A percentile compares a stretch with the other conserved stretches of the same genome.
These are phyloP conservation scores for Asbolus verrucosus DNA, from an alignment of 1,140 invertebrate genomes.

Conservation along the genomic window DNA sequence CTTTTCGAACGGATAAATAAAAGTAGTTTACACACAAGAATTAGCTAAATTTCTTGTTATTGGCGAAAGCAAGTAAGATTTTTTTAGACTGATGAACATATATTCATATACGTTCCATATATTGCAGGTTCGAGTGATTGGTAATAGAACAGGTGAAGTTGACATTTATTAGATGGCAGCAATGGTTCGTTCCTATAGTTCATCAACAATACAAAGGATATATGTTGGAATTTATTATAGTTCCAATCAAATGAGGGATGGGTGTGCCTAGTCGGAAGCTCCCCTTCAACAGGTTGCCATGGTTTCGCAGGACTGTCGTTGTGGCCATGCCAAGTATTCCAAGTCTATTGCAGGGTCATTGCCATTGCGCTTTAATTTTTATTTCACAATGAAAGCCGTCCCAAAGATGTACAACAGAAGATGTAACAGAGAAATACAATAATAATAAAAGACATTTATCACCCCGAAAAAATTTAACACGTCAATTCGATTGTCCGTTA, in stretches of 20 bases:
- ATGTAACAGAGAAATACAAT: constrained; percentile 1
- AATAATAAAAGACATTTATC: constrained; percentile 14
- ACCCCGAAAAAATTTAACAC: constrained; percentile 14
- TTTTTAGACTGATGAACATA: too few species aligned
- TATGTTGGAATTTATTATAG: constrained; percentile 33
- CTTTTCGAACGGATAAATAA: too few species aligned
- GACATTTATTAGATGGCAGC: constrained; percentile 9
- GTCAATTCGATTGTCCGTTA: constrained; percentile 21
- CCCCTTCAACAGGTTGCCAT: constrained; percentile 37
- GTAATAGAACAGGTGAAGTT: neutral
- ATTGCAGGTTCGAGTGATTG: neutral
- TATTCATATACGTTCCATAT: too few species aligned
- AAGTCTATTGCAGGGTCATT: constrained; percentile 36
- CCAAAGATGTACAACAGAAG: neutral
- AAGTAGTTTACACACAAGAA: too few species aligned
- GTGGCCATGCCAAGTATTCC: constrained; percentile 37
- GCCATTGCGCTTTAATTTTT: constrained; percentile 22
- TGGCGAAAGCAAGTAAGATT: too few species aligned
- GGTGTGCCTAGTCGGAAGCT: constrained; percentile 36
- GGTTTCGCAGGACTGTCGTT: constrained; percentile 36
- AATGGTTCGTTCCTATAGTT: constrained; percentile 1
- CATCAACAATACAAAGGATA: constrained; percentile 29
- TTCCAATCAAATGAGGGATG: constrained; percentile 27
- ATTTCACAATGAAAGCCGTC: neutral
- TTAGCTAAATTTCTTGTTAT: too few species aligned